Evolutionary conservation across 2,113 vertebrate genomes (phyloP), one percentile per base, ranked within the genome.

Genomic region (Conger conger): DNA sequence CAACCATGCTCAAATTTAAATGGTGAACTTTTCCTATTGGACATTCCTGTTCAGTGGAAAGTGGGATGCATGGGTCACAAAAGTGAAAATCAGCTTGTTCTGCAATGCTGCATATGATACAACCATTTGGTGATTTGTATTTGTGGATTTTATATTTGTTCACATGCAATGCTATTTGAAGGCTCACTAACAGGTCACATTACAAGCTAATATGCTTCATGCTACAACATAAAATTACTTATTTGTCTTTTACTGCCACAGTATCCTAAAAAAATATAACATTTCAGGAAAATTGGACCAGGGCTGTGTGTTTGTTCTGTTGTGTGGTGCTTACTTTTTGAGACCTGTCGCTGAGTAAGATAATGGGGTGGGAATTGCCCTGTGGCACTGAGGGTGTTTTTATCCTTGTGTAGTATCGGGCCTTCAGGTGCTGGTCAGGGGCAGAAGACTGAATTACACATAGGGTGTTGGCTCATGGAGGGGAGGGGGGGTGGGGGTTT

Each of bases 401-500:
- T 37, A 23, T 78, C 36, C 16, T 9, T 30, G 18, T 1, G 15
- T 7, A 37, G 23, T 81, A 33, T 37, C 53, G 30, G 6, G 33
- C 81, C 81, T 33, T 60, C 30, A 60, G 53, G 53, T 82, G 30
- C n/a, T 36, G n/a, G 35, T 60, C 53, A 35, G 50, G 33, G 23
- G 5, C 35, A 63, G 57, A 27, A 54, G 36, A 23, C 42, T 54
- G 20, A 81, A 77, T 38, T 18, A 30, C 82, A 76, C 13, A 82
- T 37, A 27, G 50, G 91, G 91, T 93, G 94, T 94, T 94, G 93
- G 91, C 92, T 91, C 84, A 82, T 89, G 87, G 85, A 88, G 57
- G 20, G 20, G 50, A 50, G 50, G 50, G 18, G 57, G 57, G 17
- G 57, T 50, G 87, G 93, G 89, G 91, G 93, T 95, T 94, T 95